Base-by-base conservation (phyloP, 2,888 invertebrate species). In the Trachelus iudaicus region DNA sequence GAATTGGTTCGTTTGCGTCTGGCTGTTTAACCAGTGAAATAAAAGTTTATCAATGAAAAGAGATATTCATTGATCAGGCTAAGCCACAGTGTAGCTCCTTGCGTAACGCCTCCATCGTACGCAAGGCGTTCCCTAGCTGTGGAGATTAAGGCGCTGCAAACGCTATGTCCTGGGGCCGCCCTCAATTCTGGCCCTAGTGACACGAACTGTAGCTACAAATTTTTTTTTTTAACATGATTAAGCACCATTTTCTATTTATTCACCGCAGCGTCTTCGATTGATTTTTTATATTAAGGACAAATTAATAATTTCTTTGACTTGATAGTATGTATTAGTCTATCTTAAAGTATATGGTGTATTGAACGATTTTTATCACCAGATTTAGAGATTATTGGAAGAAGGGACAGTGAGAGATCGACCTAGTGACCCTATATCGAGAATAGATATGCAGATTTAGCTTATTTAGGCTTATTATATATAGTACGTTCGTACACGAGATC, bases 81-180 rank as follows among this genome's bases (percentile, higher is more conserved):
- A 12, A 30, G 11, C 87, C 87, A 87, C 87, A 84, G 84, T 15
- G 34, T 31, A 85, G 87, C 87, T 86, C 85, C 87, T 79, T 82
- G 73, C 77, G 80, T 81, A 74, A 73, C 71, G 79, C 35, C 56
- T 83, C 76, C 76, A 81, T 83, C 69, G 80, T 81, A 78, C 79
- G 75, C 75, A 75, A 79, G 87, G 86, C 85, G 85, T 86, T 83
- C 80, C 33, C 23, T 75, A 9, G 11, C 85, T 87, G 87, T 87
- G 87, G 84, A 87, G 34, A 86, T 81, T 77, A 85, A 83, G 69
- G 34, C 69, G 76, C 79, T 81, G n/a, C 73, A 76, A 31, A 34
- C 81, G 87, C 86, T 87, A 87, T 87, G 80, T 86, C 85, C 76
- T 81, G 0, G 79, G 78, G 79, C 34, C 76, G 9, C 37, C 69